These are phyloP conservation scores for Holothuria scabra DNA, from an alignment of 53 echinoderm and acorn worm species.

Conservation along the genomic window DNA sequence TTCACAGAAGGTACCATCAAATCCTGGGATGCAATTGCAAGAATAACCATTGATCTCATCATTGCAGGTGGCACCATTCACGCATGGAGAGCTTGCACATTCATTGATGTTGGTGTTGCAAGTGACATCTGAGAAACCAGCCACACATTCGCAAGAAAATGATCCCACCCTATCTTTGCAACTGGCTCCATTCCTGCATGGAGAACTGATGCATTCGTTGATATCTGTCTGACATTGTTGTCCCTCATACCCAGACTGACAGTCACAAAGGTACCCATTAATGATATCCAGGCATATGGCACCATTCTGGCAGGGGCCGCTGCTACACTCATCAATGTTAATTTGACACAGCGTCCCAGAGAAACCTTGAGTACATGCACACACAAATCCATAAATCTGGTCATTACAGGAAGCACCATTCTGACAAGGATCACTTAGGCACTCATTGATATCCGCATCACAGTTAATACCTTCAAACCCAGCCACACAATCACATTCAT, in stretches of 20 bases:
- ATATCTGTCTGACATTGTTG: slow-evolving; percentile 18
- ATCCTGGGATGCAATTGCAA: slow-evolving; percentile 35
- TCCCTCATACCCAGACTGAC: background rate
- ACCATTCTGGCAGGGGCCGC: slow-evolving; percentile 75
- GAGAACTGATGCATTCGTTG: slow-evolving; percentile 30
- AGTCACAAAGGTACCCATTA: slow-evolving; percentile 15
- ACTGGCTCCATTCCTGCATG: slow-evolving; percentile 37
- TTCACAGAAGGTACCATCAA: slow-evolving; percentile 34
- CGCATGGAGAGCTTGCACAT: slow-evolving; percentile 55
- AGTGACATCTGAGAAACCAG: background rate
- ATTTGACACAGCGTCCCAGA: slow-evolving; percentile 65
- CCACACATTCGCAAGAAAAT: slow-evolving; percentile 27
- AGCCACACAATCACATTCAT: slow-evolving; percentile 61
- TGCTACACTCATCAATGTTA: slow-evolving; percentile 54
- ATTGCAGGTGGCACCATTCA: slow-evolving; percentile 12
- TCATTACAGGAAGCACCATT: slow-evolving; percentile 69
- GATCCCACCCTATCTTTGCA: slow-evolving; percentile 44
- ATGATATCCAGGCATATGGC: slow-evolving; percentile 61
- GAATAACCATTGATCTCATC: slow-evolving; percentile 36
- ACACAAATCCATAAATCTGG: slow-evolving; percentile 57
- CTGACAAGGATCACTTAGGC: slow-evolving; percentile 74
- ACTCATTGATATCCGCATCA: slow-evolving; percentile 66
- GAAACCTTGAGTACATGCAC: slow-evolving; percentile 65
- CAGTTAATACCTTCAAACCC: slow-evolving; percentile 71
- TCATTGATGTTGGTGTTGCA: slow-evolving; percentile 47